These are phyloP conservation scores for Abscondita cerata DNA, from an alignment of 2,888 invertebrate genomes.

Conservation along the genomic window DNA sequence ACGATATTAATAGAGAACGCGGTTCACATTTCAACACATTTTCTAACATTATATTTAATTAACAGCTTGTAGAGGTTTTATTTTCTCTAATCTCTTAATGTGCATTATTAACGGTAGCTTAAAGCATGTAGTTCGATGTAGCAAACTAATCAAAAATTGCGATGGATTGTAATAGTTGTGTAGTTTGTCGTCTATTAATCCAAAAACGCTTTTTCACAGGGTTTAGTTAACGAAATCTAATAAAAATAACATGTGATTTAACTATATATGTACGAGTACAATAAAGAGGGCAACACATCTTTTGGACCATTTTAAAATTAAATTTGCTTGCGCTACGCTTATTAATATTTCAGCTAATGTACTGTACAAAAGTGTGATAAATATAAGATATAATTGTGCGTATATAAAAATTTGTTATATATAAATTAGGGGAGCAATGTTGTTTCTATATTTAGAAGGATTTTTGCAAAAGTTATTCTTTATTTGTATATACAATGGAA, in stretches of 20 bases:
- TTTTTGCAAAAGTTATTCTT: slow-evolving; percentile 42
- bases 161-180: slow-evolving; percentile 4
- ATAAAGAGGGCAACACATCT: background rate
- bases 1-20: too few species aligned
- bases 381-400: slow-evolving; percentile 12
- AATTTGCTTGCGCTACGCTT: slow-evolving; percentile 15
- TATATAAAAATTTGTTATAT: slow-evolving; percentile 21
- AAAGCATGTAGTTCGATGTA: too few species aligned
- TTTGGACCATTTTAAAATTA: slow-evolving; percentile 3
- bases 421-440: slow-evolving; percentile 45
- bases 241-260: background rate
- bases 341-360: slow-evolving; percentile 16
- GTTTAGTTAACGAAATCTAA: slow-evolving; percentile 3
- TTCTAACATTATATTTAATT: too few species aligned
- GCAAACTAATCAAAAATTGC: background rate
- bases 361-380: slow-evolving; percentile 21
- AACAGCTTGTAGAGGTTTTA: too few species aligned
- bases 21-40: too few species aligned
- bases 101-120: too few species aligned
- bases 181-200: slow-evolving; percentile 1
- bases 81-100: too few species aligned
- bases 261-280: slow-evolving; percentile 6
- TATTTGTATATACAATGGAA: slow-evolving; percentile 48
- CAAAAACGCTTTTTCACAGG: background rate
- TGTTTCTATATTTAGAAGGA: slow-evolving; percentile 37